These are phyloP conservation scores for Plectrocnemia conspersa DNA, from an alignment of 1,140 invertebrate species.

Conservation along the genomic window DNA sequence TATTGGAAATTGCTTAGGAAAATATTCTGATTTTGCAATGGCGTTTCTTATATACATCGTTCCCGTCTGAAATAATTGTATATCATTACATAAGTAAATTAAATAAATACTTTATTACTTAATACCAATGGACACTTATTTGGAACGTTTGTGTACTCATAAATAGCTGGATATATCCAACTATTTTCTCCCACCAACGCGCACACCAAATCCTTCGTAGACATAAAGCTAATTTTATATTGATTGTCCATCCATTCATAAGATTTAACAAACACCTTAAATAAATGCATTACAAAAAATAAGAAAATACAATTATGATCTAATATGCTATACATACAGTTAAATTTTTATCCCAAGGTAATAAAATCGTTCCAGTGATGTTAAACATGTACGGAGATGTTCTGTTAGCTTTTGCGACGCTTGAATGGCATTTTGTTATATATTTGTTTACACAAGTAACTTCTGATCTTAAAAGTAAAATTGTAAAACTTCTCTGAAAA, in stretches of 20 bases:
- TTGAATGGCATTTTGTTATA: too few relatives aligned
- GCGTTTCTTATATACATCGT: background rate
- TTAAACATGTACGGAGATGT: background rate
- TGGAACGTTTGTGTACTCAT: background rate
- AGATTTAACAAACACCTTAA: background rate
- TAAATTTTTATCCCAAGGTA: background rate
- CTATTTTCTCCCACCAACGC: background rate
- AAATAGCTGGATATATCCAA: background rate
- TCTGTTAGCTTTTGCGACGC: slow-evolving; percentile 1
- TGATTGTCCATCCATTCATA: slow-evolving; percentile 2
- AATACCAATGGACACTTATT: background rate
- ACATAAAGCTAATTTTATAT: background rate
- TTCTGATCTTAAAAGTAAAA: too few relatives aligned
- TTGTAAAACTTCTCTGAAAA: too few relatives aligned
- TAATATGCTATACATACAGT: background rate
- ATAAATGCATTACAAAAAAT: background rate
- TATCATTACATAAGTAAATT: background rate
- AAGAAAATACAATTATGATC: background rate
- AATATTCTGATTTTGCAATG: background rate
- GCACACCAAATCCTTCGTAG: background rate
- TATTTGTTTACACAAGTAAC: too few relatives aligned
- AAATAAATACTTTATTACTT: background rate
- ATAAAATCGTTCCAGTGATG: background rate
- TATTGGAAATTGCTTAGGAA: background rate
- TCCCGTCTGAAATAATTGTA: background rate